Base-by-base conservation (phyloP, 2,888 invertebrate species). In the Beris chalybata region DNA sequence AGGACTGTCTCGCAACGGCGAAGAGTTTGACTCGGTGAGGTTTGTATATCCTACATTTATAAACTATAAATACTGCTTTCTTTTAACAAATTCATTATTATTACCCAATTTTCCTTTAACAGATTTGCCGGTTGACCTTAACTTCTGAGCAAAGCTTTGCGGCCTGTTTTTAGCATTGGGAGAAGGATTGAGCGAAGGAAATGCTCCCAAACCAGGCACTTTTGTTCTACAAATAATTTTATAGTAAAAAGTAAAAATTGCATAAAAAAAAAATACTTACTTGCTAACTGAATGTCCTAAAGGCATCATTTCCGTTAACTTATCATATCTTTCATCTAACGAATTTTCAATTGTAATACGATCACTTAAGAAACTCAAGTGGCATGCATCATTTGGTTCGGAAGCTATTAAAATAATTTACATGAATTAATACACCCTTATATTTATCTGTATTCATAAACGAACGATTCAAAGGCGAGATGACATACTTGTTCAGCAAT, bases 111-210 rank as follows among this genome's bases (percentile, higher is more conserved):
- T 86, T 1, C 88, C 92, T 75, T 91, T 91, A 0, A 92, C 92
- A 53, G 89, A 91, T 79, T 92, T 92, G 29, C 92, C 90, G 0
- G 93, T 93, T 9, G 92, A 91, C 38, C 93, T 83, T 38, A 94
- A 81, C 76, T 93, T 92, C 79, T 94, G 93, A 0, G 94, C 93
- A 77, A 95, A 92, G 72, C 92, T 93, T 79, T 93, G 93, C 0
- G 93, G 93, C 0, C 93, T 80, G 66, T 81, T 78, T 73, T 81
- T 74, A 70, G 78, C 76, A 71, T 77, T 78, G 6, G 80, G 79
- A 4, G 81, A 80, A 0, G 80, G 79, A n/a, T 80, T 79, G 9
- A 80, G 55, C 52, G 79, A 78, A 63, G 80, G 77, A 9, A 80
- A 72, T 12, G 79, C 78, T 0, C 77, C 77, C 13, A 78, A 66